A percentile compares a stretch with the other conserved stretches of the same genome.
Conservation (phyloP, 64 coral and sea anemone genomes). For the Platygyra sinensis region DNA sequence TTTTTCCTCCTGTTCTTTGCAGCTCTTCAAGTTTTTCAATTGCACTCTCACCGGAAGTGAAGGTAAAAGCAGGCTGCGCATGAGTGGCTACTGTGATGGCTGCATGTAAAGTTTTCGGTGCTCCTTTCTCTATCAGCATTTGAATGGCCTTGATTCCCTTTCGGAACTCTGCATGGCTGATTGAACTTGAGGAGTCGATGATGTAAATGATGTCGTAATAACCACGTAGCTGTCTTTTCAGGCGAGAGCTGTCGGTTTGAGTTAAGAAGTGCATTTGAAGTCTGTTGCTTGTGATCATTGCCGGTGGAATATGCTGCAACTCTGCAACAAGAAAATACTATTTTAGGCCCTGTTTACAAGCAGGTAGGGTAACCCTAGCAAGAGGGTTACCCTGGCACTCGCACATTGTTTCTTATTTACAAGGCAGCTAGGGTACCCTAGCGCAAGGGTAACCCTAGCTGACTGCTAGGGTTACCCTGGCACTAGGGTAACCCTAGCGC, state of each 20-base stretch:
- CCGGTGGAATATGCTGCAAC: background rate
- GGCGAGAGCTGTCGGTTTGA: background rate
- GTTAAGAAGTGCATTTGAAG: background rate
- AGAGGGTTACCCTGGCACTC: no score
- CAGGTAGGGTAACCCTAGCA: no score
- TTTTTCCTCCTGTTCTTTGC: conserved; percentile 14
- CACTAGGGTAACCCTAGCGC: no score
- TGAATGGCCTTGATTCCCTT: conserved; percentile 31
- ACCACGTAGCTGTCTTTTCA: conserved; percentile 17
- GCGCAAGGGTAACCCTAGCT: no score
- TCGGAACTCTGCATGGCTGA: conserved; percentile 3
- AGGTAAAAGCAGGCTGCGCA: background rate
- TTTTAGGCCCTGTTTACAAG: no score
- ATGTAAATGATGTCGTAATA: conserved; percentile 23
- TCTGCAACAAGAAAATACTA: background rate
- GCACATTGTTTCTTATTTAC: no score
- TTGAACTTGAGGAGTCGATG: conserved; percentile 18
- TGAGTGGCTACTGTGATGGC: conserved; percentile 27
- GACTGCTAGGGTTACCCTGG: no score
- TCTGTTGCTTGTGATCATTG: conserved; percentile 9
- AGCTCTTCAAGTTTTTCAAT: background rate
- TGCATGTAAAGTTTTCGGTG: background rate
- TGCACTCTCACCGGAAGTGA: background rate
- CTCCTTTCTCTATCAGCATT: conserved; percentile 17
- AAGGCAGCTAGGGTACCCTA: no score